Percentiles rank a stretch among this genome's conserved stretches.
Evolutionary conservation across 2,797 vertebrate species (phyloP).

Genomic region (Fistularia tabacaria): DNA sequence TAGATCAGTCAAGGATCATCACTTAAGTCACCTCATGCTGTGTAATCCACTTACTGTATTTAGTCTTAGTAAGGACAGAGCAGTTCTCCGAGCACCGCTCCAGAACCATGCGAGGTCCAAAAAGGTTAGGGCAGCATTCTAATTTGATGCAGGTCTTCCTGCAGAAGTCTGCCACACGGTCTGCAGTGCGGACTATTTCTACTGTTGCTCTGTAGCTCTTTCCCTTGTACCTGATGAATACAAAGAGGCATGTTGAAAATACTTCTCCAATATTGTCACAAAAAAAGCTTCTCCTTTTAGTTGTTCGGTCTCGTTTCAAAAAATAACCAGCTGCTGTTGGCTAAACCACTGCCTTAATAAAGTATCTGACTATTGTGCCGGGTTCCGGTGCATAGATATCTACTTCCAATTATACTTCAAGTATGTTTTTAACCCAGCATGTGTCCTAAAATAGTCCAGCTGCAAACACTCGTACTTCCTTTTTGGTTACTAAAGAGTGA

Average conservation of each 20-base stretch:
- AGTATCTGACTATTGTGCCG: slow-evolving; percentile 2
- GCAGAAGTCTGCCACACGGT: slow-evolving; percentile 94
- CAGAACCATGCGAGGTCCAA: slow-evolving; percentile 94
- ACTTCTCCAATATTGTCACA: neutral
- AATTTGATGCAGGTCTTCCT: slow-evolving; percentile 95
- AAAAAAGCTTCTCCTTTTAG: no score
- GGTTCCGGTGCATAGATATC: slow-evolving; percentile 8
- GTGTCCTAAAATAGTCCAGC: slow-evolving; percentile 26
- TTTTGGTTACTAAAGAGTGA: slow-evolving; percentile 19
- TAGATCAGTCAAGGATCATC: no score
- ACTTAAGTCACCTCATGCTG: no score
- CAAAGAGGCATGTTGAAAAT: neutral
- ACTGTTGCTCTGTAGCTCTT: slow-evolving; percentile 97
- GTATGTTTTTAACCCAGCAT: slow-evolving; percentile 18
- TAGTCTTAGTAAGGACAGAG: slow-evolving; percentile 98
- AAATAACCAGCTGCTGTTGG: neutral
- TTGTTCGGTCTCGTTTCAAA: neutral
- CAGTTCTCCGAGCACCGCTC: slow-evolving; percentile 97
- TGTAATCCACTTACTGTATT: slow-evolving; percentile 85
- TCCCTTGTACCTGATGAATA: slow-evolving; percentile 88
- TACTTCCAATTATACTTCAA: slow-evolving; percentile 24
- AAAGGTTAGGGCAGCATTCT: slow-evolving; percentile 97
- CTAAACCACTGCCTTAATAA: slow-evolving; percentile 10
- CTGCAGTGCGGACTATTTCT: slow-evolving; percentile 93
- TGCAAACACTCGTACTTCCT: slow-evolving; percentile 37